Evolutionary conservation across 1,140 invertebrate genomes (phyloP).

Genomic region (Drosophila carrolli): DNA sequence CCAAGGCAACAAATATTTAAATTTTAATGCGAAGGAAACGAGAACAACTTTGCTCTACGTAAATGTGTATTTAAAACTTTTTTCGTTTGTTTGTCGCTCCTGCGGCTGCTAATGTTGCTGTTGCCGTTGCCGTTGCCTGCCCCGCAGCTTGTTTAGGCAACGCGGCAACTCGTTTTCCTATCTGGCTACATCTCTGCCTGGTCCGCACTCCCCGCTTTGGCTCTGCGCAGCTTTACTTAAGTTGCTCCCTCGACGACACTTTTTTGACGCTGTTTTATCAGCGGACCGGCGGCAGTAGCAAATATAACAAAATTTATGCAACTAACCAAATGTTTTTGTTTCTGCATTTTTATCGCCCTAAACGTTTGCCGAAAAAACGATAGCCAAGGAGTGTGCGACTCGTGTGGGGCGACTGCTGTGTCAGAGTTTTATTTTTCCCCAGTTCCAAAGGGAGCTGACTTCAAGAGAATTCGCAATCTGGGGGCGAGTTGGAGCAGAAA

Average conservation of each 20-base stretch:
- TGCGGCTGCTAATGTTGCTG: conserved; percentile 3
- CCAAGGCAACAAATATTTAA: conserved; percentile 42
- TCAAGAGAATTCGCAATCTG: conserved; percentile 27
- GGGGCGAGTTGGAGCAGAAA: conserved; percentile 1
- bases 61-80: conserved; percentile 61
- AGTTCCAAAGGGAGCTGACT: conserved; percentile 27
- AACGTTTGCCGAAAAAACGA: conserved; percentile 40
- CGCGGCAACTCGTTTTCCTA: conserved; percentile 25
- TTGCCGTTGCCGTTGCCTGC: conserved; percentile 5
- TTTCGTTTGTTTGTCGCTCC: conserved; percentile 21
- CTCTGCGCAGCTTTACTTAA: conserved; percentile 54
- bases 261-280: conserved; percentile 73
- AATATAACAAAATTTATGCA: conserved; percentile 70
- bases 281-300: conserved; percentile 38
- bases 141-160: conserved; percentile 34
- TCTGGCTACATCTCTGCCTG: conserved; percentile 20
- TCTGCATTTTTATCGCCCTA: conserved; percentile 70
- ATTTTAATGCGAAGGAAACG: conserved; percentile 8
- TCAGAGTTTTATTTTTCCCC: conserved; percentile 32
- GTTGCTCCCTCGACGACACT: conserved; percentile 78
- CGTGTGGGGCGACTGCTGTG: conserved; percentile 21
- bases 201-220: conserved; percentile 16
- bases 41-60: conserved; percentile 16
- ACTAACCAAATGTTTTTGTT: conserved; percentile 75
- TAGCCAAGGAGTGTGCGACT: conserved; percentile 5